These are phyloP conservation scores for Melikaiella ostensackeni DNA, from an alignment of 2,888 invertebrate species.

Conservation along the genomic window DNA sequence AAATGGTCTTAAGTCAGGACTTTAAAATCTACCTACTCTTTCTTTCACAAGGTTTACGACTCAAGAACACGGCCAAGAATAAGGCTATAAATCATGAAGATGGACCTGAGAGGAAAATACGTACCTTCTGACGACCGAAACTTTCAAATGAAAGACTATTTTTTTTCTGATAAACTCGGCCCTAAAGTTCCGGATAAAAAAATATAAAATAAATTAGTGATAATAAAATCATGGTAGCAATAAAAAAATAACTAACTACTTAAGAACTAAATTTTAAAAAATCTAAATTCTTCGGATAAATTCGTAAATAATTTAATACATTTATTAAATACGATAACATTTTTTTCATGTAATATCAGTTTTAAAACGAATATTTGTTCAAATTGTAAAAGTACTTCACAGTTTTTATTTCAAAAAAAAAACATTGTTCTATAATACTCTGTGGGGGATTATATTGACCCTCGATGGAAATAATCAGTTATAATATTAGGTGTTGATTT, in stretches of 20 bases:
- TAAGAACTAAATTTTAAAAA: background rate
- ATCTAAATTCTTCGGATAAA: background rate
- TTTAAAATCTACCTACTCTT: background rate
- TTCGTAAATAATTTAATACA: no score
- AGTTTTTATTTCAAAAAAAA: no score
- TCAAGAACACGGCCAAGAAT: background rate
- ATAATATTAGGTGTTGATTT: no score
- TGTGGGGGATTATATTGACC: no score
- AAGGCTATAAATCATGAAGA: slow-evolving; percentile 10
- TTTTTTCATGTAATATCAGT: no score
- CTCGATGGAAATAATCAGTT: no score
- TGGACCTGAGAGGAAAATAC: background rate
- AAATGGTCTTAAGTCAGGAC: background rate
- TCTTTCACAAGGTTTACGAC: background rate
- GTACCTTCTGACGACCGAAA: background rate
- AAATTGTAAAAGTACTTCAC: no score
- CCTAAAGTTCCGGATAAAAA: background rate
- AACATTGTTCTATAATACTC: no score
- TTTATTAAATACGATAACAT: no score
- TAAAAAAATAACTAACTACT: background rate
- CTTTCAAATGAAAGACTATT: background rate
- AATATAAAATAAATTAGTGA: slow-evolving; percentile 1
- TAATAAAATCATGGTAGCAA: background rate
- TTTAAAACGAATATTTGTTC: no score
- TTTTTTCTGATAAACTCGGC: background rate